Conservation (phyloP, 2,113 vertebrate species). For the Delphinapterus leucas region DNA sequence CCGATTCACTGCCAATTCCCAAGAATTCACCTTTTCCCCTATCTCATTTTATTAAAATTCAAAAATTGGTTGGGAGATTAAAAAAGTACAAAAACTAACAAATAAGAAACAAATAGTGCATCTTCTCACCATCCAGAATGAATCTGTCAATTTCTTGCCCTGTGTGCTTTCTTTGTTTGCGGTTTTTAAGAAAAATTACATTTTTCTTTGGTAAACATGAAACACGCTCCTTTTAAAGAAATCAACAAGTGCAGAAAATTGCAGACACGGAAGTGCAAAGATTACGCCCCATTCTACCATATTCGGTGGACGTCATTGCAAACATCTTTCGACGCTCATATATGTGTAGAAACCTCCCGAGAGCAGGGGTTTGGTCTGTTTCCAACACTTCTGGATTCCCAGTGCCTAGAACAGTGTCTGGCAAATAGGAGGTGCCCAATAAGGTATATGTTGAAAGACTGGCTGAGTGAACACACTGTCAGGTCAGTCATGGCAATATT, state of each 20-base stretch:
- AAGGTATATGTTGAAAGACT: too few species aligned
- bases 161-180: background rate
- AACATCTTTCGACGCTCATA: accelerated
- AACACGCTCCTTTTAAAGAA: background rate
- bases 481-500: accelerated
- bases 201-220: too few species aligned
- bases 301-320: accelerated
- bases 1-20: background rate
- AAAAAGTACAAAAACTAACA: background rate
- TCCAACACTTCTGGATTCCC: background rate
- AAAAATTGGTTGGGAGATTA: background rate
- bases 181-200: background rate
- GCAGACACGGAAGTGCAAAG: background rate
- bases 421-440: background rate
- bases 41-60: background rate
- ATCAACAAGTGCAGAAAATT: background rate
- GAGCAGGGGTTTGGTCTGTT: background rate
- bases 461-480: background rate
- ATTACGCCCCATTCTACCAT: background rate
- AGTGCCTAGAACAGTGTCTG: background rate
- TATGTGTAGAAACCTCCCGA: accelerated
- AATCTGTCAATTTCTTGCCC: background rate
- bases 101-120: background rate
- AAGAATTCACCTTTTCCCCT: background rate
- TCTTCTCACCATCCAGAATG: background rate